These are phyloP conservation scores for Aphidoletes aphidimyza DNA, from an alignment of 2,888 invertebrate genomes.

Conservation along the genomic window DNA sequence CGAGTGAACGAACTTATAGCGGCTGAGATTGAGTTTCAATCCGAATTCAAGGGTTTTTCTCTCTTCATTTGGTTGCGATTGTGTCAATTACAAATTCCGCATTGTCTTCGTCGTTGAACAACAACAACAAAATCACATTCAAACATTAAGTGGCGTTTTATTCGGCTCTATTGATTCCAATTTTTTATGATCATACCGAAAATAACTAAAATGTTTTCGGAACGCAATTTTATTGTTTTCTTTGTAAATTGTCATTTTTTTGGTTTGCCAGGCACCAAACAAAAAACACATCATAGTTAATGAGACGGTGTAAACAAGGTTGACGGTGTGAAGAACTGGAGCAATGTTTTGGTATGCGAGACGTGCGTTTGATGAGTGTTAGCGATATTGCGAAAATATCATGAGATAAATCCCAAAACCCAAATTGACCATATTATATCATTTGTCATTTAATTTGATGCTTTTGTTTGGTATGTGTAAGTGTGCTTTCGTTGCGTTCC, in stretches of 20 bases:
- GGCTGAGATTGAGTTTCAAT: not conserved
- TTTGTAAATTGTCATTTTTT: not conserved
- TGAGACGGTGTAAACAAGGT: not conserved
- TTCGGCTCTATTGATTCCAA: constrained; percentile 2
- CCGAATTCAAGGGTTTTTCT: constrained; percentile 11
- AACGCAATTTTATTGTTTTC: constrained; percentile 26
- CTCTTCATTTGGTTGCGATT: not conserved
- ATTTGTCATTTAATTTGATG: not conserved
- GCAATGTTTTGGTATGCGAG: not conserved
- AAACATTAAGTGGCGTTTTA: constrained; percentile 5
- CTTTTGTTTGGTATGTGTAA: not conserved
- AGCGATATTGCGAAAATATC: not conserved
- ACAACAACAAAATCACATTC: no score
- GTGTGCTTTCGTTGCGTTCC: not conserved
- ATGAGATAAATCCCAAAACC: not conserved
- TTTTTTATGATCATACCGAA: not conserved
- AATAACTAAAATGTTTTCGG: no score
- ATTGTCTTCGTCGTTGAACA: not conserved
- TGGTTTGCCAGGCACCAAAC: not conserved
- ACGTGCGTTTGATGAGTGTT: no score
- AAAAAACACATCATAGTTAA: not conserved
- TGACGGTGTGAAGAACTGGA: not conserved
- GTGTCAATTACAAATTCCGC: not conserved
- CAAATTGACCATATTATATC: constrained; percentile 2
- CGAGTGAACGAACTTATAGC: constrained; percentile 18